Base-by-base conservation (phyloP, 2,888 invertebrate species). In the Clivina fossor region DNA sequence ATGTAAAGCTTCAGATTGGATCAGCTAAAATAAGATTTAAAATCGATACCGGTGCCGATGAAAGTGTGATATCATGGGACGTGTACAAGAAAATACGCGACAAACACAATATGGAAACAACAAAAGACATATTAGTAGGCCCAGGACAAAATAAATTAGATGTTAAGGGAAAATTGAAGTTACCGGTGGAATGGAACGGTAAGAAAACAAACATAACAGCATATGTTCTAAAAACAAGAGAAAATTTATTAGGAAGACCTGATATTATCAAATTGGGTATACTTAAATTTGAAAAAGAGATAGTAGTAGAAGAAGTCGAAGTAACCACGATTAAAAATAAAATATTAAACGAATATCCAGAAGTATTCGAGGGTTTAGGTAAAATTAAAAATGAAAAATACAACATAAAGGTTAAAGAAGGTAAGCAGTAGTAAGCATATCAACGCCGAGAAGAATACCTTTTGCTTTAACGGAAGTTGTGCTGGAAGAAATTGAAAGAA, bases 381-480 rank as follows among this genome's bases (percentile, higher is more conserved):
- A 56, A 60, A 38, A 60, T 62, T 22, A 60, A 62, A 55, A 46
- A 41, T 24, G 44, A 51, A 37, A 28, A 64, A 54, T 62, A 65
- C 38, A 55, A 37, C 4, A 66, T 68, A n/a, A 44, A 62, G 41
- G 19, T 69, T 8, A 62, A 38, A 58, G 48, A 61, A 3, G 61
- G 16, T 11, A 63, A 8, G 64, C 66, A 5, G 41, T 37, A 41
- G 68, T 69, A 3, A 65, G 56, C 56, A 47, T 66, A 18, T 56
- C 62, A 8, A 54, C 64, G 4, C 69, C 69, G 5, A 58, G 71
- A 51, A 46, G 67, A 26, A 63, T 71, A 8, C 63, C 69, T 2
- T 41, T 71, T 15, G 67, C 70, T 1, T 44, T 69, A 19, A 33
- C 66, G 40, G 41, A 61, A 11, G 61, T 64, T 51, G 60, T 71